Evolutionary conservation across 2,113 vertebrate species (phyloP).

Genomic region (Aegithalos caudatus): DNA sequence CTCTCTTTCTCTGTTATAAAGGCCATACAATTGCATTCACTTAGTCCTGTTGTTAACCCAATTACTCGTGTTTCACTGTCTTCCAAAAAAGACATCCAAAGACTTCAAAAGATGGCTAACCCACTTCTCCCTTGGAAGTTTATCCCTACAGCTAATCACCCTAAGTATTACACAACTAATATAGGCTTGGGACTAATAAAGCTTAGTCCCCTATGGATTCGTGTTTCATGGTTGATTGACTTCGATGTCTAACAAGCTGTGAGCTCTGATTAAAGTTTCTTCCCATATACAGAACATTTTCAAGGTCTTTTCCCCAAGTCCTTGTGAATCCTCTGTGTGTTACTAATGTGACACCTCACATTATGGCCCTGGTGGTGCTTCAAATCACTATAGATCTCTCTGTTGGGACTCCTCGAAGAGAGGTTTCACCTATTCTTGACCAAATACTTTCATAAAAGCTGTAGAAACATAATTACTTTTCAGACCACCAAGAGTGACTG

Average conservation of each 20-base stretch:
- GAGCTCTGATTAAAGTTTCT: conserved; percentile 54
- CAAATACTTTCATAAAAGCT: neutral
- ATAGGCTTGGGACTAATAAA: conserved; percentile 55
- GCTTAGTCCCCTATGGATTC: conserved; percentile 56
- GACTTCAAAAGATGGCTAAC: conserved; percentile 53
- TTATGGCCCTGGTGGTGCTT: neutral
- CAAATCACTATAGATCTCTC: neutral
- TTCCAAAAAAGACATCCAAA: conserved; percentile 59
- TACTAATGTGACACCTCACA: neutral
- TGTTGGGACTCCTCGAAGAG: neutral
- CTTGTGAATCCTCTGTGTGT: neutral
- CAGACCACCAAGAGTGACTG: neutral
- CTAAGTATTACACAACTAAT: conserved; percentile 44
- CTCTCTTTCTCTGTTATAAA: neutral
- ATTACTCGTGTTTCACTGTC: conserved; percentile 57
- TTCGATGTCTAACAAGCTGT: conserved; percentile 49
- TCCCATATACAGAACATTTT: neutral
- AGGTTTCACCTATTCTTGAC: neutral
- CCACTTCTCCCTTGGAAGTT: conserved; percentile 50
- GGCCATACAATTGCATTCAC: conserved; percentile 11
- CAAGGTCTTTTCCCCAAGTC: neutral
- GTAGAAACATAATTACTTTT: neutral
- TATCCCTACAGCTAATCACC: conserved; percentile 57
- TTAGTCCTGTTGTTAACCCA: conserved; percentile 45
- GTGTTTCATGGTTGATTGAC: conserved; percentile 48